These are phyloP conservation scores for Sinhomidia bicolor DNA, from an alignment of 2,888 invertebrate species.

Conservation along the genomic window DNA sequence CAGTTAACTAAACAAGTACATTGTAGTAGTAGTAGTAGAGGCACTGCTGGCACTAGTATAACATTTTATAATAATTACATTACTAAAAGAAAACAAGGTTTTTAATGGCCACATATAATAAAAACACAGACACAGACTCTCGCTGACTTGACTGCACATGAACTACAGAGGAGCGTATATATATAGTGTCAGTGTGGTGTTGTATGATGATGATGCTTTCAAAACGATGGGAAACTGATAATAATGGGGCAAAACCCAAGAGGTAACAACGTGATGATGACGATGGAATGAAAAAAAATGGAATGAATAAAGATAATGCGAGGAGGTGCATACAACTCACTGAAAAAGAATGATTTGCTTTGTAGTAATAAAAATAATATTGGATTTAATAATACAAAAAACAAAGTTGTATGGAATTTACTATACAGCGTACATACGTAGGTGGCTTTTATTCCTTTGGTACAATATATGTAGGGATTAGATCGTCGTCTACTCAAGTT, in stretches of 20 bases:
- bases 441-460: no score
- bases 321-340: background rate
- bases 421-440: no score
- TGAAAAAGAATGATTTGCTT: background rate
- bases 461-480: no score
- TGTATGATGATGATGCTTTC: constrained; percentile 17
- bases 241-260: constrained; percentile 66
- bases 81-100: background rate
- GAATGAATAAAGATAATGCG: constrained; percentile 49
- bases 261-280: constrained; percentile 35
- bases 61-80: background rate
- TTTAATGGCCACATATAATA: constrained; percentile 3
- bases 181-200: background rate
- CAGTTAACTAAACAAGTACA: constrained; percentile 37
- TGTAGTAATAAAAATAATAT: background rate
- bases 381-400: background rate
- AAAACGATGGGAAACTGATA: constrained; percentile 68
- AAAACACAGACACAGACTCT: background rate
- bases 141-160: background rate
- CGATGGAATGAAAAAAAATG: constrained; percentile 53
- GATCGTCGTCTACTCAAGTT: no score
- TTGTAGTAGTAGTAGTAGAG: background rate
- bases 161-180: background rate
- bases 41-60: background rate
- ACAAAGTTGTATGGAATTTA: no score